Percentiles rank a stretch among this genome's conserved stretches.
Conservation (phyloP, 2,888 invertebrate species). For the Ecdyonurus torrentis region DNA sequence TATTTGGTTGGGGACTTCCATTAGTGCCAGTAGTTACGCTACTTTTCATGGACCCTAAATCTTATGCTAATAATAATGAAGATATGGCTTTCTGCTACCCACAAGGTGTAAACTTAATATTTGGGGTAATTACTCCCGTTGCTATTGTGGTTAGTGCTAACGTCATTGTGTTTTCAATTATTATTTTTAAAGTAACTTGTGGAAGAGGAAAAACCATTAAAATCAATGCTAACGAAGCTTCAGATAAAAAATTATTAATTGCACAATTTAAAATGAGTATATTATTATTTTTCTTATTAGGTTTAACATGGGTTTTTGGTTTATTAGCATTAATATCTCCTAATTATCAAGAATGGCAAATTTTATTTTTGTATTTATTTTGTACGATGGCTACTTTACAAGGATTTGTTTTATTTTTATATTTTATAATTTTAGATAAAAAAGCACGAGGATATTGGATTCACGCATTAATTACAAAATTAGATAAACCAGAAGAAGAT, state of each 20-base stretch:
- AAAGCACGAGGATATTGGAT: background rate
- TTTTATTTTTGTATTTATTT: constrained; percentile 10
- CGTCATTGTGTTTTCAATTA: too few relatives aligned
- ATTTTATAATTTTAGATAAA: constrained; percentile 11
- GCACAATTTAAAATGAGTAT: constrained; percentile 7
- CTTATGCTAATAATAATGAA: background rate
- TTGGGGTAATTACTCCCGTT: constrained; percentile 9
- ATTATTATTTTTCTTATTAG: constrained; percentile 12
- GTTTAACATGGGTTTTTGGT: constrained; percentile 12
- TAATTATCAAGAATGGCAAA: background rate
- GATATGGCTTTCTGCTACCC: constrained; percentile 10
- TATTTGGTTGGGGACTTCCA: constrained; percentile 12
- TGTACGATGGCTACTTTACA: constrained; percentile 11
- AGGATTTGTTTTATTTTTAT: constrained; percentile 12
- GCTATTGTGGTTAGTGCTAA: constrained; percentile 8
- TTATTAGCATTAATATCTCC: background rate
- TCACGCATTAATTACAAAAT: too few relatives aligned
- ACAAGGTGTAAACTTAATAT: constrained; percentile 6
- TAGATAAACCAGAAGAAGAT: too few relatives aligned
- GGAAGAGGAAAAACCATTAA: background rate
- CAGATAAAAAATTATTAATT: constrained; percentile 1
- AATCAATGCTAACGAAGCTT: background rate
- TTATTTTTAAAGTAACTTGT: background rate
- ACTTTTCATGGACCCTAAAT: constrained; percentile 3
- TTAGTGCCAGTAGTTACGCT: constrained; percentile 7